A percentile compares a stretch with the other conserved stretches of the same genome.
phyloP scores from a whole-genome alignment of 2,113 vertebrate genomes.

The Axis porcinus region DNA sequence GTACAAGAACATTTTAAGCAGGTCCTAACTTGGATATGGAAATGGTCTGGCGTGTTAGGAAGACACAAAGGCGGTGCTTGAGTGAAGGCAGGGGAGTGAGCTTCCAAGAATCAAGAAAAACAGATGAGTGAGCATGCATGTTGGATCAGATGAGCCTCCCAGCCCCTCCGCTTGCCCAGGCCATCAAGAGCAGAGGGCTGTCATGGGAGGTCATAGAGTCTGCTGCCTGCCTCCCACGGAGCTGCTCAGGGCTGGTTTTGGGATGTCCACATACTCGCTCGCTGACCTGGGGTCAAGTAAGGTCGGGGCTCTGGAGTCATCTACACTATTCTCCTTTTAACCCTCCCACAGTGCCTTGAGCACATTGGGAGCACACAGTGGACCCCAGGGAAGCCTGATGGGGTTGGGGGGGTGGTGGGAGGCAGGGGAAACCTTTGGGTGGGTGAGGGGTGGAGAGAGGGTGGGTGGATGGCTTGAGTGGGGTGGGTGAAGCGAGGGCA shows the following conservation, averaged over 20 bases:
- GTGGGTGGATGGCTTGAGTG: background rate
- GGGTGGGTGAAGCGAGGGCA: background rate
- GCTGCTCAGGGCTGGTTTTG: background rate
- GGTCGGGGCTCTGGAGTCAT: accelerated
- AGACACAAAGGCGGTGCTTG: background rate
- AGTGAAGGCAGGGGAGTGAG: accelerated
- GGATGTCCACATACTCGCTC: accelerated
- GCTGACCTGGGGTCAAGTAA: background rate
- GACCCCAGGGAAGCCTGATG: background rate
- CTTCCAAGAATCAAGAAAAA: background rate
- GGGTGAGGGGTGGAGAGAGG: background rate
- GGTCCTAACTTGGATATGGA: background rate
- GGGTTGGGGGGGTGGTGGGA: background rate
- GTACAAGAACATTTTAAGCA: background rate
- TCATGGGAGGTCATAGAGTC: accelerated
- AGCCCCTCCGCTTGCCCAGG: background rate
- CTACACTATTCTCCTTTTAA: background rate
- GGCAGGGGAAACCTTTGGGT: background rate
- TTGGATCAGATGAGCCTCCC: too few relatives aligned
- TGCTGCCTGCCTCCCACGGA: accelerated
- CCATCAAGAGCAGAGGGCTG: too few relatives aligned
- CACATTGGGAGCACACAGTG: accelerated
- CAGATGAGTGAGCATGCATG: accelerated
- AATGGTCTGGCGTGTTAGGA: too few relatives aligned
- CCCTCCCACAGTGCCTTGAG: background rate